These are phyloP conservation scores for Prochilodus magdalenae DNA, from an alignment of 2,113 vertebrate species.

Conservation along the genomic window DNA sequence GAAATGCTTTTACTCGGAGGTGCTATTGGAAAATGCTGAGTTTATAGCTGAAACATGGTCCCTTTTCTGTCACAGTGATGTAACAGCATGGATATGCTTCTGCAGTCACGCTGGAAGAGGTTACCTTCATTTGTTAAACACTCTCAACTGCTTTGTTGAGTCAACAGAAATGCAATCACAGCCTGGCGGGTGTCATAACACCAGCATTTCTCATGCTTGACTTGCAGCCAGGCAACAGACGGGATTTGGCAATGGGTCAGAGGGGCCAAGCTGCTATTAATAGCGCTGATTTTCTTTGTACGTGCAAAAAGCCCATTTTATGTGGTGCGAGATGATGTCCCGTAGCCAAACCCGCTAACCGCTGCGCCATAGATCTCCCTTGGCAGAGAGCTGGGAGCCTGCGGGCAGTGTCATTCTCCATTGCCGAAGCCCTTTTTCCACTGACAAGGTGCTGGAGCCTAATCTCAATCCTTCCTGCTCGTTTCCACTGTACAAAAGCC, in stretches of 20 bases:
- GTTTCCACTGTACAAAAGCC: neutral
- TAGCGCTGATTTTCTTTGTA: constrained; percentile 32
- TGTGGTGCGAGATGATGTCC: neutral
- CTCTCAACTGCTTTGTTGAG: neutral
- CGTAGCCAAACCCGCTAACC: constrained; percentile 25
- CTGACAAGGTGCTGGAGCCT: constrained; percentile 16
- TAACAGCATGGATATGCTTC: neutral
- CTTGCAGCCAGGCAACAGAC: constrained; percentile 13
- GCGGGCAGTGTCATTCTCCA: constrained; percentile 12
- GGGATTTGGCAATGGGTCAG: constrained; percentile 23
- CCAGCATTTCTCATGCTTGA: constrained; percentile 12
- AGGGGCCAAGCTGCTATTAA: constrained; percentile 12
- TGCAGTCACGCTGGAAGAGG: neutral
- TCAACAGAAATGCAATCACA: constrained; percentile 2
- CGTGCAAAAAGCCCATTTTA: neutral
- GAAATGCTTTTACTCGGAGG: neutral
- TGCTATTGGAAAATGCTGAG: neutral
- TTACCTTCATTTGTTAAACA: constrained; percentile 16
- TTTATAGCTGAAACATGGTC: neutral
- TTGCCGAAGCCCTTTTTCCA: neutral
- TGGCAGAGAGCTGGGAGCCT: constrained; percentile 1
- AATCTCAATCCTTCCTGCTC: neutral
- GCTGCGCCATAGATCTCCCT: constrained; percentile 7
- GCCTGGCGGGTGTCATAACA: constrained; percentile 12
- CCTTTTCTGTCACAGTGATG: neutral